These are phyloP conservation scores for Bombus fervidus DNA, from an alignment of 1,140 invertebrate genomes.

Conservation along the genomic window DNA sequence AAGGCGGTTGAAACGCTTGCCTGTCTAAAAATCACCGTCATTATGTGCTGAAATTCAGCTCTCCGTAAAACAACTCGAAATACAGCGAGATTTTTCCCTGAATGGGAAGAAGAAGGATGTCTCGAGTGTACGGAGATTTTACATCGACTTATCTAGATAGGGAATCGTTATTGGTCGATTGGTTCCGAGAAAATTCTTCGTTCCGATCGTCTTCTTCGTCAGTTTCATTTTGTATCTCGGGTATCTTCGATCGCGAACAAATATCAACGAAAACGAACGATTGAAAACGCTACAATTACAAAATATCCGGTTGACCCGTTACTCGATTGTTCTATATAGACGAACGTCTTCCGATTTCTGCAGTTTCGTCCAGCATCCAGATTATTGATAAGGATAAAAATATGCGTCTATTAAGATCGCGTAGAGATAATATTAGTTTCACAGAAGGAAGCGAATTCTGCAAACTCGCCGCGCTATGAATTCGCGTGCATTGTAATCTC, in stretches of 20 bases:
- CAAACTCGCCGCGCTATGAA: slow-evolving; percentile 17
- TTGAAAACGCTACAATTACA: too few relatives aligned
- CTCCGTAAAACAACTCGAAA: not conserved
- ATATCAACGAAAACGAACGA: too few relatives aligned
- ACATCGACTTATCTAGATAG: too few relatives aligned
- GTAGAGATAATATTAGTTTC: not conserved
- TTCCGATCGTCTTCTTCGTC: too few relatives aligned
- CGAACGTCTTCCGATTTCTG: too few relatives aligned
- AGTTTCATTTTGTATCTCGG: too few relatives aligned
- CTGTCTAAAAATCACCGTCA: slow-evolving; percentile 12
- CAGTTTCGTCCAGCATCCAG: not conserved
- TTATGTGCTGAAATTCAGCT: slow-evolving; percentile 28
- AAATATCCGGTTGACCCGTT: too few relatives aligned
- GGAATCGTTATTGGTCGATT: too few relatives aligned
- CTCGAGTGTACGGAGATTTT: too few relatives aligned
- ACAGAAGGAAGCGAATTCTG: slow-evolving; percentile 23
- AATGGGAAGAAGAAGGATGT: not conserved
- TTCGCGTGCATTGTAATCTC: slow-evolving; percentile 33
- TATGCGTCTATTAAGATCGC: not conserved
- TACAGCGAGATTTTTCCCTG: not conserved
- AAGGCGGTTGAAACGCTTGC: not conserved
- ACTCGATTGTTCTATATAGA: not conserved
- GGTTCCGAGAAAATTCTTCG: too few relatives aligned
- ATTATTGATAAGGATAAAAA: not conserved
- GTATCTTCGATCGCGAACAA: too few relatives aligned